Base-by-base conservation (phyloP, 2,888 invertebrate genomes). In the Icerya purchasi region DNA sequence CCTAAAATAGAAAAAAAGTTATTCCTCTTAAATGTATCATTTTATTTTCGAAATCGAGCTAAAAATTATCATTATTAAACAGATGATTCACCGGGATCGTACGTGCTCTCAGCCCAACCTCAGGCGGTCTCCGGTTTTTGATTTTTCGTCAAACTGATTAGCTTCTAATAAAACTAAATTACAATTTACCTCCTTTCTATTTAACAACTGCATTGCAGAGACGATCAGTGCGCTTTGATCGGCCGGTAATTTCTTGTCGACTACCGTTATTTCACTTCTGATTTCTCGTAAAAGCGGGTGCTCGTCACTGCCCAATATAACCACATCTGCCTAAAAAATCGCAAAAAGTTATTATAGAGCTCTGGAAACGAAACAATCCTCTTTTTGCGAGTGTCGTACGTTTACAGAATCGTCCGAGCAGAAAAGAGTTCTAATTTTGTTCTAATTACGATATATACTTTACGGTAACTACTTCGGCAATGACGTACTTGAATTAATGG, bases 311-410 rank as follows among this genome's bases (percentile, higher is more conserved):
- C 67, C 64, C 1, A 82, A 68, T 0, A 85, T 70, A 57, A 76
- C 72, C 0, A 82, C 72, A 55, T 84, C 81, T 0, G 83, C 78
- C 65, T 83, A 81, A 2, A n/a, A n/a, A n/a, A n/a, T 5, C 18
- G 1, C 10, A 21, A 18, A 57, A 2, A 2, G 1, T 2, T 25
- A 22, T 22, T 20, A 24, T 51, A 25, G n/a, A n/a, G n/a, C n/a
- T n/a, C 56, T 56, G 2, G 23, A 18, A 23, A 3, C 52, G 14
- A 23, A 14, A 52, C 21, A 53, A 22, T 25, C n/a, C n/a, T n/a
- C n/a, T n/a, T n/a, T n/a, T n/a, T n/a, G n/a, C n/a, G 21, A 22
- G 36, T 50, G 10, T 50, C 50, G 25, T n/a, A 55, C 22, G 53
- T 51, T 14, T 5, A 36, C 53, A 21, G 18, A n/a, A 24, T 55